These are phyloP conservation scores for Myiozetetes cayanensis DNA, from an alignment of 2,113 vertebrate species.

Conservation along the genomic window DNA sequence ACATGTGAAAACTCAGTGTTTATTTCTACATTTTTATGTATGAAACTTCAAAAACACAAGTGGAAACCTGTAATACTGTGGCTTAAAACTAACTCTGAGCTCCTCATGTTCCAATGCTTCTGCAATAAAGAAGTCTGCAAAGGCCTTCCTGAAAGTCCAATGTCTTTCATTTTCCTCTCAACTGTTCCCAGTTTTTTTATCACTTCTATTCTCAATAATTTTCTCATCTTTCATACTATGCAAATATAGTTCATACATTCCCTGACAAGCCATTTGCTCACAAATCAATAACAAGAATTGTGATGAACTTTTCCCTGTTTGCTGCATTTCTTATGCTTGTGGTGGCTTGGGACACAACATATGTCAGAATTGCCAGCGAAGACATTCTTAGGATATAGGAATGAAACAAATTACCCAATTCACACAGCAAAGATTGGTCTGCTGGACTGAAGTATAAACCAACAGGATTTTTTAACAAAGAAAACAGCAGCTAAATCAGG, in stretches of 20 bases:
- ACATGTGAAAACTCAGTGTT: background rate
- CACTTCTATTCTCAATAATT: background rate
- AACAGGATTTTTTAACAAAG: constrained; percentile 43
- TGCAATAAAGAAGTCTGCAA: background rate
- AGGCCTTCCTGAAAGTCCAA: background rate
- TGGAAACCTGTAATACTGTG: background rate
- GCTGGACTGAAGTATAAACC: constrained; percentile 45
- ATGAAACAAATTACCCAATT: background rate
- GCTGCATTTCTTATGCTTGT: background rate
- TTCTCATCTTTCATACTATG: background rate
- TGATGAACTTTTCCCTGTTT: background rate
- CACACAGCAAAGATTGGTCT: constrained; percentile 18
- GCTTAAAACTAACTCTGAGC: background rate
- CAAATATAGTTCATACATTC: background rate
- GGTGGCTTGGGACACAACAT: background rate
- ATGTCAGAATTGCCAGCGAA: background rate
- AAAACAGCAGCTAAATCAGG: background rate
- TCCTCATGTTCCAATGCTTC: background rate
- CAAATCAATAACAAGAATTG: background rate
- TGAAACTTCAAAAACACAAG: background rate
- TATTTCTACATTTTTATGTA: background rate
- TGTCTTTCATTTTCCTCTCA: background rate
- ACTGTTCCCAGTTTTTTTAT: background rate
- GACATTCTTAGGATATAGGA: background rate
- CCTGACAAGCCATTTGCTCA: background rate